Evolutionary conservation across 1,140 invertebrate species (phyloP), one percentile per base, ranked within the genome.

Genomic region (Lamellibrachia luymesi): DNA sequence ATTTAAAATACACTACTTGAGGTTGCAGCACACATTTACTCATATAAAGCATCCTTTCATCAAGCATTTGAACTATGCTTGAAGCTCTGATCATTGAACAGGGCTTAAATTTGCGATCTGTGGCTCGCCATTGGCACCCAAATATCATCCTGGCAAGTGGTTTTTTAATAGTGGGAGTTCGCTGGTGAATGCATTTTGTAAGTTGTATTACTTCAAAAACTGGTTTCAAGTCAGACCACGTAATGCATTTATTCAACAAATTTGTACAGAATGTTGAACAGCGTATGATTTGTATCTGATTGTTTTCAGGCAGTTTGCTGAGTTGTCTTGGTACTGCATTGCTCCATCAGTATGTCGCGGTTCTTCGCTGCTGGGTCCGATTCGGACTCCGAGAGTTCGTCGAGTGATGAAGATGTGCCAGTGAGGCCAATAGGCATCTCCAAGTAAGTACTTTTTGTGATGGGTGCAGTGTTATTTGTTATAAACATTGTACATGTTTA

Each of bases 281-380:
- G 38, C 38, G 38, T 38, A 38, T 38, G 38, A 38, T 38, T 38
- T 38, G 38, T 80, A 80, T 80, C 64, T 80, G 64, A 80, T 80
- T 80, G 25, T 80, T 80, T 80, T 80, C 64, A 80, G 64, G 64
- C 64, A 80, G 64, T 80, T 80, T 80, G 13, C 64, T 80, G 64
- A 80, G 64, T 80, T 10, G 64, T 80, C 25, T 80, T 80, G 64
- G 64, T 80, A 22, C 64, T 22, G 25, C 64, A 80, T 22, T 22
- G 64, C 64, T 80, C 64, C 64, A 80, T 13, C 91, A 95, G 94
- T 91, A 96, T 96, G 96, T 96, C 96, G 25, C 93, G 95, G 17
- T 96, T 96, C 93, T 96, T 96, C 92, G 93, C 93, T 92, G 94
- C 95, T n/a, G 95, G 95, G 92, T 96, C 95, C 52, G 96, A 96